phyloP scores from a whole-genome alignment of 2,888 invertebrate species.

The Spilarctia lutea region DNA sequence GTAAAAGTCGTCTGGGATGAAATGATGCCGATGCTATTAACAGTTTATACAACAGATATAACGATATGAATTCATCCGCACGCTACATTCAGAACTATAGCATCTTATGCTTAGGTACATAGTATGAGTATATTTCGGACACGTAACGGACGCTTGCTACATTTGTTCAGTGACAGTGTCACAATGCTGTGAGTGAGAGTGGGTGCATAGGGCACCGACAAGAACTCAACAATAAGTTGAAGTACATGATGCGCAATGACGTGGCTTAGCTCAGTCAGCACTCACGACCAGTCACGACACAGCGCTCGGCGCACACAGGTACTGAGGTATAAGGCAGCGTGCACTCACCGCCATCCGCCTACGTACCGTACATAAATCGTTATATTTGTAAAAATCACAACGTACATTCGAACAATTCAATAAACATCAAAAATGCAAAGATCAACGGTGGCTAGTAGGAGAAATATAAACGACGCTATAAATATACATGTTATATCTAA shows the following conservation, averaged over 20 bases:
- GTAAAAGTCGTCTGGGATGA: neutral
- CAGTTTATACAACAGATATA: neutral
- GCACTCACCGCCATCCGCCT: neutral
- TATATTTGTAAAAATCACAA: slow-evolving; percentile 54
- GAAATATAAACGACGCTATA: slow-evolving; percentile 81
- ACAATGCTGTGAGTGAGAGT: neutral
- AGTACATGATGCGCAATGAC: neutral
- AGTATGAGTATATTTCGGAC: neutral
- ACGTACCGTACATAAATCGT: slow-evolving; percentile 17
- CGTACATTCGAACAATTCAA: slow-evolving; percentile 70
- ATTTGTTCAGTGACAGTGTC: neutral
- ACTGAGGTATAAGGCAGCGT: slow-evolving; percentile 6
- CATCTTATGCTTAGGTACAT: neutral
- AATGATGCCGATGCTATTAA: too few species aligned
- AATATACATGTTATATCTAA: slow-evolving; percentile 71
- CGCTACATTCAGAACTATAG: neutral
- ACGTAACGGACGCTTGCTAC: neutral
- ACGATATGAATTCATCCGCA: neutral
- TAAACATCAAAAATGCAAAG: slow-evolving; percentile 81
- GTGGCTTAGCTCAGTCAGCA: neutral
- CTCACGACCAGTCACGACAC: neutral
- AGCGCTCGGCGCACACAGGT: neutral
- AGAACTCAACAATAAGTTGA: neutral
- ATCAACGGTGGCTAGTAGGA: slow-evolving; percentile 79
- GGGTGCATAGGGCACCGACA: neutral